These are phyloP conservation scores for Agrilus cyanescens DNA, from an alignment of 2,888 invertebrate species.

Conservation along the genomic window DNA sequence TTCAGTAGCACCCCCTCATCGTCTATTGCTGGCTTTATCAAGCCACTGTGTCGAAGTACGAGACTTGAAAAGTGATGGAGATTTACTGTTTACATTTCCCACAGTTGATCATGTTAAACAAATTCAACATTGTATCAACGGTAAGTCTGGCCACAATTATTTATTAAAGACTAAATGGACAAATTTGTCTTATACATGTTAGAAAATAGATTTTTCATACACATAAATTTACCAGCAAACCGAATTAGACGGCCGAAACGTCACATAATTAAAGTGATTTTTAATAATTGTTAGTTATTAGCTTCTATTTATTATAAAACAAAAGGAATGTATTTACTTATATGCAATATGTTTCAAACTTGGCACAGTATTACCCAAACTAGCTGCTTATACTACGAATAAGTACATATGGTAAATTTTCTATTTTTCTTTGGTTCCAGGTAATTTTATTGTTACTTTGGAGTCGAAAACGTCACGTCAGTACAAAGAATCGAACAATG, in stretches of 20 bases:
- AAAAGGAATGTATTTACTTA: not conserved
- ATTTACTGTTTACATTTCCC: conserved; percentile 50
- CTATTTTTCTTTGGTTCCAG: conserved; percentile 29
- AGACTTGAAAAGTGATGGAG: conserved; percentile 36
- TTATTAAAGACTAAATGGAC: not conserved
- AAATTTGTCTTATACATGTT: too few species aligned
- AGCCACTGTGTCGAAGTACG: conserved; percentile 50
- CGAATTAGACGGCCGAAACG: too few species aligned
- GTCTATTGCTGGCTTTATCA: conserved; percentile 46
- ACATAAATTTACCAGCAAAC: too few species aligned
- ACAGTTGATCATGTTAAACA: conserved; percentile 61
- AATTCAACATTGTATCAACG: conserved; percentile 53
- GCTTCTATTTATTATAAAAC: not conserved
- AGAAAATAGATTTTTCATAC: too few species aligned
- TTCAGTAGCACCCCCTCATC: conserved; percentile 46
- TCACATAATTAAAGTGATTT: too few species aligned
- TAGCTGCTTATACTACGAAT: too few species aligned
- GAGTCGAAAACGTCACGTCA: conserved; percentile 45
- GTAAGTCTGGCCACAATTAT: conserved; percentile 29
- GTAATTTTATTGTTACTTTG: conserved; percentile 53
- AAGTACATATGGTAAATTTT: not conserved
- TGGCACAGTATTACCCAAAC: too few species aligned
- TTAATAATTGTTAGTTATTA: too few species aligned
- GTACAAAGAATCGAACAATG: conserved; percentile 40
- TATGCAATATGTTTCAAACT: too few species aligned